phyloP scores from a whole-genome alignment of 2,113 vertebrate genomes.

The Oophaga pumilio region DNA sequence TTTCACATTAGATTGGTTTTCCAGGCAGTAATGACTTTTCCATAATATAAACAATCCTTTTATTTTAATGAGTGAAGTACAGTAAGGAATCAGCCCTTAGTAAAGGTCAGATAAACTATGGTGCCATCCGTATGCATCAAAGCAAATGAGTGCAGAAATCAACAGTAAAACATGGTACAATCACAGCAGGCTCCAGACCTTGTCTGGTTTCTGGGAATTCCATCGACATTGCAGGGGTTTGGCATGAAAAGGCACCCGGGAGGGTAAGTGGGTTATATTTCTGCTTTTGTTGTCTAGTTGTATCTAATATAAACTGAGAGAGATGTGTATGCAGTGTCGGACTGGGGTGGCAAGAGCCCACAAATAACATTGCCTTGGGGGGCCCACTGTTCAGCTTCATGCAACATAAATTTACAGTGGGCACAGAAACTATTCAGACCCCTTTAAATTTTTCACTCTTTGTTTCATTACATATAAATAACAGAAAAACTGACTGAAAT shows the following conservation, averaged over 20 bases:
- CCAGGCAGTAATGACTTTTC: not conserved
- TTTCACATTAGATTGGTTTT: conserved; percentile 17
- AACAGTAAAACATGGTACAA: not conserved
- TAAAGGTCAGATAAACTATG: not conserved
- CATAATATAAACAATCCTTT: not conserved
- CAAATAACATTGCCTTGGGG: no score
- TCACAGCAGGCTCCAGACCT: not conserved
- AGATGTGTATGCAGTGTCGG: no score
- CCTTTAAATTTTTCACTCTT: no score
- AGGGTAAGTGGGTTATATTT: not conserved
- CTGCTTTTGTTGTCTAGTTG: not conserved
- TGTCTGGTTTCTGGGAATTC: not conserved
- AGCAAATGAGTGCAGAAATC: not conserved
- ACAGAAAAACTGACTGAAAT: no score
- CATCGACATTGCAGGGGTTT: not conserved
- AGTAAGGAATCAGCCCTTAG: not conserved
- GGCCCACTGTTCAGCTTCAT: no score
- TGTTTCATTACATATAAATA: no score
- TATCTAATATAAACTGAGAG: not conserved
- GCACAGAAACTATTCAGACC: no score
- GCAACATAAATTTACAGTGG: no score
- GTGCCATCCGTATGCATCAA: not conserved
- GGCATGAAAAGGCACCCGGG: not conserved
- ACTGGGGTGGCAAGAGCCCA: no score
- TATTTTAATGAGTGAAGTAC: not conserved